Base-by-base conservation (phyloP, 2,113 vertebrate species). In the Tympanuchus pallidicinctus region DNA sequence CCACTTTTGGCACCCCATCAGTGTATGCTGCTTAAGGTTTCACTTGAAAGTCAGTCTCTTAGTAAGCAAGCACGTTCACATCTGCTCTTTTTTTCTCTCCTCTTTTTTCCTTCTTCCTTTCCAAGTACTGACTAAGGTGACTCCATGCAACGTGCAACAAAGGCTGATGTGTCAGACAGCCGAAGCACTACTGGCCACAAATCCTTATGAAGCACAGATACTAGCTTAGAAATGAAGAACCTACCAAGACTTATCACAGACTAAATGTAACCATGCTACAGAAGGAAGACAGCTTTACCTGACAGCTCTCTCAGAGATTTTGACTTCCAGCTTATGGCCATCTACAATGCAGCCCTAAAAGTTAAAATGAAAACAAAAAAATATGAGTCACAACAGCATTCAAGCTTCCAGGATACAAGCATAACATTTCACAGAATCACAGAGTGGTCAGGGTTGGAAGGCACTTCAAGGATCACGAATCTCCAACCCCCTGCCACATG, bases 261-360 rank as follows among this genome's bases (percentile, higher is more conserved):
- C 36, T 25, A 5, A 48, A 6, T 5, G 0, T 8, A 36, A n/a
- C 21, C 12, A 12, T 0, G 11, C 6, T 8, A 8, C 28, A 66
- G 54, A 57, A 6, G 54, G 7, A 30, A 77, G 25, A 28, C 17
- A 69, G 38, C 97, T 98, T 98, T 96, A 99, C 99, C 97, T 99
- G 60, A 98, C 88, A 86, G 98, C 99, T 94, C 98, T 97, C 87
- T 99, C 99, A 0, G 99, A 99, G 89, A 99, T 97, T 96, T 99
- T 99, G 86, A 99, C 95, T 88, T 99, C 98, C 92, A 99, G 95
- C 75, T 98, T 98, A 88, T 99, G 99, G 76, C 97, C 97, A 5
- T 99, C 99, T 69, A 99, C 97, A 15, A 74, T 69, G 57, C 98
- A 98, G 92, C 98, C 98, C 99, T 99, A 65, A 3, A 30, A 83